Evolutionary conservation across 2,888 invertebrate species (phyloP), one percentile per base, ranked within the genome.

Genomic region (Andricus curvator): DNA sequence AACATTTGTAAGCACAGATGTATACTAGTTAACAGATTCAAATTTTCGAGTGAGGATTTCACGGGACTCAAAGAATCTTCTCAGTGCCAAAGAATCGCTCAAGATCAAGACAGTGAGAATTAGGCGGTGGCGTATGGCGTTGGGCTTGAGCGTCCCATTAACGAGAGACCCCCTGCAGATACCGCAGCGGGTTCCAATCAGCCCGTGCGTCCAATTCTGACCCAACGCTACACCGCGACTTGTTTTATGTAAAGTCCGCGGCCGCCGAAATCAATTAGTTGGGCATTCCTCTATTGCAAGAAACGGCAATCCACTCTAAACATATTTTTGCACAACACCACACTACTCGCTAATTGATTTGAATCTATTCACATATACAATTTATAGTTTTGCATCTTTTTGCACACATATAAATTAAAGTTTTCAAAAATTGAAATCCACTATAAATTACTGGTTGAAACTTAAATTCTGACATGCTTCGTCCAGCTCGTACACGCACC

Each of bases 211-310:
- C 85, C 88, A 83, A 87, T 86, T 85, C 85, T 70, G 83, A 80
- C 80, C 80, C 83, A 81, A 78, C 68, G 80, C 82, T 85, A 83
- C 84, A 83, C 82, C 84, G 84, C 85, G 86, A 86, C 88, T 89
- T 88, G 88, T 89, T 89, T 89, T 89, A 89, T 89, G 89, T 88
- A 88, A 89, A 89, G 86, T 85, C 85, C 86, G 82, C 64, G 64
- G 77, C 62, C 65, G 77, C 77, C 64, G 60, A 60, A 77, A 64
- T 77, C 77, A 77, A 77, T 77, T 77, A 77, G 77, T 48, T 48
- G 65, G 15, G 20, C 77, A 77, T 64, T 22, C 62, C n/a, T 25
- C 62, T 77, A 62, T 77, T 62, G 62, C 60, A 25, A 74, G 33
- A 33, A 51, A 51, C n/a, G 51, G 33, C 51, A 56, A 56, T 33